Evolutionary conservation across 2,888 invertebrate genomes (phyloP).

Genomic region (Melanchra persicariae): DNA sequence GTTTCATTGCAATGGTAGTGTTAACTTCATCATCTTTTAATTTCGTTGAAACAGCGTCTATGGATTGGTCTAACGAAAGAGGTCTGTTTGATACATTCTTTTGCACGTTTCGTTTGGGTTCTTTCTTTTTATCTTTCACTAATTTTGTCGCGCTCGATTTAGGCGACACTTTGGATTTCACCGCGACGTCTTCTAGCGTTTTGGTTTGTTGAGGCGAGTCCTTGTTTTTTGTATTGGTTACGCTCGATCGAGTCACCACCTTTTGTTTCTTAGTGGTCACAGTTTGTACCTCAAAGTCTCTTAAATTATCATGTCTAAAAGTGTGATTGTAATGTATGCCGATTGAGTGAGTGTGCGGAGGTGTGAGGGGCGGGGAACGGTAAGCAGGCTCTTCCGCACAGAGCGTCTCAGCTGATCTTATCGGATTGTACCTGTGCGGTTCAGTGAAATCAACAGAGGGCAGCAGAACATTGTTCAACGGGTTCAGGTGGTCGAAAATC

Average conservation of each 20-base stretch:
- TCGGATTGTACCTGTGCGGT: conserved; percentile 77
- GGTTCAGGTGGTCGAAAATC: conserved; percentile 82
- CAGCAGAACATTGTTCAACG: conserved; percentile 82
- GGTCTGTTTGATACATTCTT: conserved; percentile 65
- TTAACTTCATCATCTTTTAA: conserved; percentile 77
- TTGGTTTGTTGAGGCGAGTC: no score
- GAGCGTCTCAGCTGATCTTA: conserved; percentile 45
- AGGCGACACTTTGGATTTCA: background rate
- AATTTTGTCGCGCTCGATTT: background rate
- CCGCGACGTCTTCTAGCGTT: no score
- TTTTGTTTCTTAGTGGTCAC: conserved; percentile 40
- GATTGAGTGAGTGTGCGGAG: conserved; percentile 11
- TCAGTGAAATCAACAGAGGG: conserved; percentile 65
- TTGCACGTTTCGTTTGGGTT: conserved; percentile 14
- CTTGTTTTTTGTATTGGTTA: background rate
- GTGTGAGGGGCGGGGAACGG: background rate
- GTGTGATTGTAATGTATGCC: background rate
- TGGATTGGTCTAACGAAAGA: conserved; percentile 69
- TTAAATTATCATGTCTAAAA: conserved; percentile 21
- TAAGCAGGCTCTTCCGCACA: conserved; percentile 8
- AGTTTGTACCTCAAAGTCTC: conserved; percentile 44
- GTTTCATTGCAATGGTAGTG: conserved; percentile 83
- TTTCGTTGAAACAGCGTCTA: conserved; percentile 61
- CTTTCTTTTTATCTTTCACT: background rate
- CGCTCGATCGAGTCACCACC: conserved; percentile 21